Percentiles rank a stretch among this genome's conserved stretches.
These are phyloP conservation scores for Chloropsis cyanopogon DNA, from an alignment of 2,113 vertebrate genomes.

Conservation along the genomic window DNA sequence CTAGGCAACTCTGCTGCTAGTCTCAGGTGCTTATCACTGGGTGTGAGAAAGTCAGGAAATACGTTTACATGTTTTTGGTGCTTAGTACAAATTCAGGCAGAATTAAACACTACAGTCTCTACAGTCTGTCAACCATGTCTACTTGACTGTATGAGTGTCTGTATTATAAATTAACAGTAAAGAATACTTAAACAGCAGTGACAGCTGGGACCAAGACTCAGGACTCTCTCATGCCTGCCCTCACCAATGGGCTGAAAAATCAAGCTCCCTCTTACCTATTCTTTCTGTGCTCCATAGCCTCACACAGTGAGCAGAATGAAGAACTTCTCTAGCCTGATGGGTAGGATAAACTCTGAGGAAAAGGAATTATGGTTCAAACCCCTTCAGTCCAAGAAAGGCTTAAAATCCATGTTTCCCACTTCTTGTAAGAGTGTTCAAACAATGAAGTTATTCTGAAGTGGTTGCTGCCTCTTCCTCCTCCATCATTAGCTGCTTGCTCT, in stretches of 20 bases:
- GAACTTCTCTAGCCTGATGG: slow-evolving; percentile 45
- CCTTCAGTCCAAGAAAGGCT: slow-evolving; percentile 61
- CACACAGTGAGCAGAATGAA: slow-evolving; percentile 13
- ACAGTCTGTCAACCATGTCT: not conserved
- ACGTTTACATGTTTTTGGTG: not conserved
- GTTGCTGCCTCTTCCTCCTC: slow-evolving; percentile 55
- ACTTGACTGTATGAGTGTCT: slow-evolving; percentile 18
- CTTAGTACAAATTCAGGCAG: slow-evolving; percentile 5
- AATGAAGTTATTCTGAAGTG: slow-evolving; percentile 67
- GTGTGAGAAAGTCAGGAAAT: not conserved
- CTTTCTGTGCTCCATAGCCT: not conserved
- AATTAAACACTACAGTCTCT: not conserved
- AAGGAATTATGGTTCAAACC: slow-evolving; percentile 49
- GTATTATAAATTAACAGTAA: slow-evolving; percentile 48
- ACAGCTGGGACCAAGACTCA: slow-evolving; percentile 44
- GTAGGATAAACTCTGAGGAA: slow-evolving; percentile 43
- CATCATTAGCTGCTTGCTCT: slow-evolving; percentile 60
- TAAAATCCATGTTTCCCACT: slow-evolving; percentile 64
- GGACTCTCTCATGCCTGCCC: slow-evolving; percentile 42
- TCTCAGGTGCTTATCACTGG: not conserved
- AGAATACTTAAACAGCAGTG: slow-evolving; percentile 40
- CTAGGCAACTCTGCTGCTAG: not conserved
- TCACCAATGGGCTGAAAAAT: slow-evolving; percentile 48
- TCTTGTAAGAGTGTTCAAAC: slow-evolving; percentile 65
- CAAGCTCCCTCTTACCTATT: slow-evolving; percentile 50